Percentiles rank a stretch among this genome's conserved stretches.
phyloP scores from a whole-genome alignment of 37 sponge, comb jelly and placozoan genomes.

The Axinella damicornis region DNA sequence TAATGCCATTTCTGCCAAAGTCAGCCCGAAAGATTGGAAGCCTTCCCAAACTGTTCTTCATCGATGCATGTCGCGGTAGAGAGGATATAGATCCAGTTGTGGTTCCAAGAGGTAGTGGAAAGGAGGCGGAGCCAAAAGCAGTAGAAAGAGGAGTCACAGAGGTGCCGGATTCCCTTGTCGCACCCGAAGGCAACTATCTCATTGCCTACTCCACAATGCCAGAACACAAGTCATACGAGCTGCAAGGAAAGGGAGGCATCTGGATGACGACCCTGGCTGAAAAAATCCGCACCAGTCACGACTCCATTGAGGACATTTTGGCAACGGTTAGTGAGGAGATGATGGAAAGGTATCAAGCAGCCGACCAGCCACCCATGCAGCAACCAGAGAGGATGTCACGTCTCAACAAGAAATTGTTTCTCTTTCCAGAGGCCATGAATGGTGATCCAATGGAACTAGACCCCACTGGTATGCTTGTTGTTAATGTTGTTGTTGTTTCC shows the following conservation, averaged over 20 bases:
- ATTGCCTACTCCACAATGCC: constrained; percentile 57
- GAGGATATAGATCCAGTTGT: not conserved
- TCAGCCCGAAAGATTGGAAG: not conserved
- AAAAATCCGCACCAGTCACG: not conserved
- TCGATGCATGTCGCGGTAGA: constrained; percentile 63
- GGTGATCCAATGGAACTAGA: no score
- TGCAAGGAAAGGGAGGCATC: constrained; percentile 6
- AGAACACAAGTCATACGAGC: constrained; percentile 38
- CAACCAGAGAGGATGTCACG: constrained; percentile 20
- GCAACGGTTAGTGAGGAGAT: constrained; percentile 37
- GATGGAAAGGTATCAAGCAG: not conserved
- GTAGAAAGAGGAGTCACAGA: constrained; percentile 5
- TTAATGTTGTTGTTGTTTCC: no score
- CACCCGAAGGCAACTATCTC: constrained; percentile 29
- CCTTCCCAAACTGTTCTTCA: constrained; percentile 51
- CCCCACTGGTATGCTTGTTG: no score
- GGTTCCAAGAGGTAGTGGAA: constrained; percentile 14
- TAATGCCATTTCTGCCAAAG: constrained; percentile 2
- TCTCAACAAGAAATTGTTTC: constrained; percentile 24
- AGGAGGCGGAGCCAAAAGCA: not conserved
- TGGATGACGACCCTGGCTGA: constrained; percentile 47
- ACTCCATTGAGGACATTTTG: constrained; percentile 25
- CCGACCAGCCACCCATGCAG: not conserved
- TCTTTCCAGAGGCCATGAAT: constrained; percentile 1
- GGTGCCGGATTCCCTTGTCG: not conserved